Percentiles rank a stretch among this genome's conserved stretches.
These are phyloP conservation scores for Gymnogyps californianus DNA, from an alignment of 2,113 vertebrate genomes.

Conservation along the genomic window DNA sequence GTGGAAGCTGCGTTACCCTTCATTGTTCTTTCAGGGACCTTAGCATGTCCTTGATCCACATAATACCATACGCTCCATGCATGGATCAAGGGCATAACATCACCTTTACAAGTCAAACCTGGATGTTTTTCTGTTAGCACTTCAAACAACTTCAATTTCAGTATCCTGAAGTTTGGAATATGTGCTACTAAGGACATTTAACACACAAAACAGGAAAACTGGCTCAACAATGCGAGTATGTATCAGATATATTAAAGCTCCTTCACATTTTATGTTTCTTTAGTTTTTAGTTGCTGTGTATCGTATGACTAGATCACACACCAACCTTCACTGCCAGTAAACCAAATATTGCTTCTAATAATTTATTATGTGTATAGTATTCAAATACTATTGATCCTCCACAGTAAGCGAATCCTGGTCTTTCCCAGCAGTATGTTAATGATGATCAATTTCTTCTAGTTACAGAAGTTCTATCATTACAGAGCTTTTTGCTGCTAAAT, in stretches of 20 bases:
- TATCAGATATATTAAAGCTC: neutral
- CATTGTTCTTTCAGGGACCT: slow-evolving; percentile 40
- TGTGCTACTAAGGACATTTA: neutral
- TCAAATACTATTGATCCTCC: neutral
- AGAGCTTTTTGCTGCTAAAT: neutral
- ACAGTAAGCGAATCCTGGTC: neutral
- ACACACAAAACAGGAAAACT: neutral
- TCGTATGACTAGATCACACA: neutral
- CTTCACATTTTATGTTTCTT: neutral
- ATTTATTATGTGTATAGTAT: neutral
- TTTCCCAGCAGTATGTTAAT: neutral
- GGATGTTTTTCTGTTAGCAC: neutral
- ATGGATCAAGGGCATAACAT: neutral
- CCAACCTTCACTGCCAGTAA: neutral
- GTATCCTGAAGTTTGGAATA: neutral
- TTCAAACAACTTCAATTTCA: neutral
- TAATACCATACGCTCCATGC: neutral
- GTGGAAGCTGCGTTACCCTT: neutral
- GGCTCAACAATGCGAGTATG: neutral
- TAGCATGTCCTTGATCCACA: neutral
- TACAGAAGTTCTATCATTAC: neutral
- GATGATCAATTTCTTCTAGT: neutral
- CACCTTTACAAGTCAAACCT: neutral
- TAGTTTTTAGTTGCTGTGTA: neutral
- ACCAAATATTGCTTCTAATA: neutral